Evolutionary conservation across 2,797 vertebrate species (phyloP), one percentile per base, ranked within the genome.

Genomic region (Parambassis ranga): DNA sequence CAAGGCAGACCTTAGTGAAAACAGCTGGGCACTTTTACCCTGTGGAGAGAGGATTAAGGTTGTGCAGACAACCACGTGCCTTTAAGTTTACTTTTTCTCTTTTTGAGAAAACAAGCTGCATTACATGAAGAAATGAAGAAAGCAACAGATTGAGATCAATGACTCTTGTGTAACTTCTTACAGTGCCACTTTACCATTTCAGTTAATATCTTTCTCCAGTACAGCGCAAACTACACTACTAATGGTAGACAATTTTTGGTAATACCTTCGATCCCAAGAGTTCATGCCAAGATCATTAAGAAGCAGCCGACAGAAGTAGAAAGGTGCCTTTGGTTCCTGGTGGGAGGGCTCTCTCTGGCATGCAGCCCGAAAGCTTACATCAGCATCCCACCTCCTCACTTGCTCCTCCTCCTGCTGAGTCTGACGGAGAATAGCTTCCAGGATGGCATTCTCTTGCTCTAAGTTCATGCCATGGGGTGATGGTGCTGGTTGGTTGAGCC

Each of bases 231-330:
- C 2, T 32, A 39, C 47, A 43, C 4, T 10, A 57, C n/a, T 22
- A 19, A 47, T 15, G 18, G 8, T 2, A 37, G 15, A 7, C 1
- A 32, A 14, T 49, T n/a, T 9, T 15, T 49, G 27, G 15, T 38
- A 39, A 53, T 95, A 99, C 98, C 98, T 98, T 90, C 94, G 95
- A 3, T 99, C 96, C 96, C 97, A 98, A 46, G 97, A 98, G 87
- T 98, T 98, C 96, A 99, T 98, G 65, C 98, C 98, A 57, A 99
- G 91, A 83, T 97, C 95, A 27, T 97, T 93, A 3, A 99, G 93
- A 72, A 99, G 82, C 60, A 98, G 90, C 11, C 96, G 93, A 75
- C 97, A 99, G 90, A 98, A 97, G 82, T 98, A 96, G 82, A 99
- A 99, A 4, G 96, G 92, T 10, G 95, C 94, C 26, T 91, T 95